Percentiles rank a stretch among this genome's conserved stretches.
Evolutionary conservation across 2,888 invertebrate species (phyloP).

Genomic region (Apotomis turbidana): DNA sequence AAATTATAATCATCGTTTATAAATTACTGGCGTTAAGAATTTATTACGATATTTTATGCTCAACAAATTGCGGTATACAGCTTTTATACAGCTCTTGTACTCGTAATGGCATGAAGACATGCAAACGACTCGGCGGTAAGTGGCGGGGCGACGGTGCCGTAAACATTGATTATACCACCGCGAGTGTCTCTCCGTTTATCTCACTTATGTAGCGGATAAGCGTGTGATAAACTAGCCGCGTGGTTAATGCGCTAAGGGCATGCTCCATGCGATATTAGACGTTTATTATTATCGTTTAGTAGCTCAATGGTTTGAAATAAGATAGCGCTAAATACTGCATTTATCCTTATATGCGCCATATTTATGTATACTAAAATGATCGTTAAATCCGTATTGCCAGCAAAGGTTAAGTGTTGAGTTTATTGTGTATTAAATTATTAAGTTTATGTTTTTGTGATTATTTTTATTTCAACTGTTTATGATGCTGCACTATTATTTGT

Average conservation of each 20-base stretch:
- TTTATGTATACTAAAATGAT: neutral
- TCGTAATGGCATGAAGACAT: conserved; percentile 41
- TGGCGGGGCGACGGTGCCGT: conserved; percentile 23
- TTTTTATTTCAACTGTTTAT: conserved; percentile 4
- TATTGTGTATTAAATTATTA: neutral
- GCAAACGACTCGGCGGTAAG: conserved; percentile 39
- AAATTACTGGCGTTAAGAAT: conserved; percentile 36
- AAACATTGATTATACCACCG: conserved; percentile 39
- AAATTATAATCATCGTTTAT: conserved; percentile 36
- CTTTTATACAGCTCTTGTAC: conserved; percentile 31
- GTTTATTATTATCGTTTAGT: conserved; percentile 8
- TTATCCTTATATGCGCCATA: neutral
- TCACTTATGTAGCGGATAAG: conserved; percentile 39
- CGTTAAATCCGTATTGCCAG: neutral
- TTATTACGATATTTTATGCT: conserved; percentile 42
- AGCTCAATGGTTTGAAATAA: conserved; percentile 12
- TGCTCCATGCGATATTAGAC: conserved; percentile 8
- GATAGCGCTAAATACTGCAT: conserved; percentile 15
- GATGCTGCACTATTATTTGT: neutral
- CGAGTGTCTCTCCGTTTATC: conserved; percentile 36
- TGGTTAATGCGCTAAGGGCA: conserved; percentile 11
- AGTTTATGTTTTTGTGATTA: conserved; percentile 3
- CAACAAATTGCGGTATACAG: conserved; percentile 39
- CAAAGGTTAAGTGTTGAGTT: neutral
- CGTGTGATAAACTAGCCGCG: conserved; percentile 28